Percentiles rank a stretch among this genome's conserved stretches.
phyloP scores from a whole-genome alignment of 2,797 vertebrate genomes.

The Carcharodon carcharias region DNA sequence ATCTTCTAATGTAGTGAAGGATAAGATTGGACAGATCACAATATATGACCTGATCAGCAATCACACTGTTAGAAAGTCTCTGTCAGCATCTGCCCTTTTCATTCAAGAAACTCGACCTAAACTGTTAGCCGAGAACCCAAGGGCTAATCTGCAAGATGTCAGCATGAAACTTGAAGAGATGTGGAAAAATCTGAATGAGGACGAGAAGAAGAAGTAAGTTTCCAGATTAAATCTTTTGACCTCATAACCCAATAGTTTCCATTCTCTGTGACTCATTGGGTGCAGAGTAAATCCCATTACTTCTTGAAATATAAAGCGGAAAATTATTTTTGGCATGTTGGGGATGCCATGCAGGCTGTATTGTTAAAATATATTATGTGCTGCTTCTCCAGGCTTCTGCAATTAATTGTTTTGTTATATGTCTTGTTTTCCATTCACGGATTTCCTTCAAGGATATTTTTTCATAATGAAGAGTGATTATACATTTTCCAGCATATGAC shows the following conservation, averaged over 20 bases:
- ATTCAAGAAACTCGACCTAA: slow-evolving; percentile 67
- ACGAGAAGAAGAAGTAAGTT: slow-evolving; percentile 83
- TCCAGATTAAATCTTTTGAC: slow-evolving; percentile 60
- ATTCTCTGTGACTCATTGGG: slow-evolving; percentile 60
- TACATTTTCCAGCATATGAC: background rate
- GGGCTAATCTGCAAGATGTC: slow-evolving; percentile 68
- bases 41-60: slow-evolving; percentile 83
- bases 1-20: slow-evolving; percentile 63
- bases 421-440: slow-evolving; percentile 53
- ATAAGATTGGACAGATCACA: slow-evolving; percentile 69
- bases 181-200: slow-evolving; percentile 78
- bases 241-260: slow-evolving; percentile 55
- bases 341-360: slow-evolving; percentile 44
- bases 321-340: slow-evolving; percentile 51
- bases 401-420: slow-evolving; percentile 47
- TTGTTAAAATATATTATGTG: slow-evolving; percentile 52
- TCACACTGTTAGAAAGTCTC: slow-evolving; percentile 66
- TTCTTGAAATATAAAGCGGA: slow-evolving; percentile 56
- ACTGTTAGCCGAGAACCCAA: slow-evolving; percentile 68
- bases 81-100: slow-evolving; percentile 72
- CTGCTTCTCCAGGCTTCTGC: slow-evolving; percentile 49
- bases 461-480: slow-evolving; percentile 39
- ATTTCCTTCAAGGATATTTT: slow-evolving; percentile 43
- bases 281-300: slow-evolving; percentile 49
- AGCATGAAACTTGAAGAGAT: slow-evolving; percentile 61